phyloP scores from a whole-genome alignment of 2,888 invertebrate genomes.

The Dugesia japonica region DNA sequence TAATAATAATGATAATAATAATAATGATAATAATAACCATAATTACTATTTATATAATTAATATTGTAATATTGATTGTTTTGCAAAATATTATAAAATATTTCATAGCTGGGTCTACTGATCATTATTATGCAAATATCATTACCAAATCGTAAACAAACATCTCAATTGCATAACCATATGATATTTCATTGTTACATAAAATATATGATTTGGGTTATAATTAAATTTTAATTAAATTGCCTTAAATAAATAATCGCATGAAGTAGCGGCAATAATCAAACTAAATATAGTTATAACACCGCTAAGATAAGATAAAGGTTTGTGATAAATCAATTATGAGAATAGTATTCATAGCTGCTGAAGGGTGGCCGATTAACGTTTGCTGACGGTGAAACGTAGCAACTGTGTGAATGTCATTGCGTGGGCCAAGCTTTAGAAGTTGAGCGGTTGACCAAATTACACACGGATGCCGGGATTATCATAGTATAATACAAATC shows the following conservation, averaged over 20 bases:
- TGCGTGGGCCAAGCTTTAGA: conserved; percentile 16
- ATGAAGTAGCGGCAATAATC: conserved; percentile 16
- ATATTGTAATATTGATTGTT: too few relatives aligned
- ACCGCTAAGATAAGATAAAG: conserved; percentile 16
- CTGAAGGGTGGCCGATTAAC: conserved; percentile 16
- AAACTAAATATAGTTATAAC: conserved; percentile 1
- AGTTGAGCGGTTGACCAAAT: conserved; percentile 10
- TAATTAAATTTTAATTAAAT: background rate
- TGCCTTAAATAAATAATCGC: background rate
- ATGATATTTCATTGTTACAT: too few relatives aligned
- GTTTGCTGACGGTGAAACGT: conserved; percentile 11
- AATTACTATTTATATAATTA: too few relatives aligned
- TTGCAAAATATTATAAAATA: too few relatives aligned
- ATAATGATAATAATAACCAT: too few relatives aligned
- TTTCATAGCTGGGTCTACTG: too few relatives aligned
- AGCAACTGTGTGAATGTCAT: conserved; percentile 20
- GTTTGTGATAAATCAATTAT: conserved; percentile 1
- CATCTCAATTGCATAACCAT: too few relatives aligned
- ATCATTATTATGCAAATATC: too few relatives aligned
- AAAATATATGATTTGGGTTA: too few relatives aligned
- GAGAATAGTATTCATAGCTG: background rate
- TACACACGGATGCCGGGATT: conserved; percentile 8
- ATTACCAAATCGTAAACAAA: too few relatives aligned
- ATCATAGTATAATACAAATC: background rate
- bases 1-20: too few relatives aligned